Evolutionary conservation across 2,797 vertebrate species (phyloP).

Genomic region (Echeneis naucrates): DNA sequence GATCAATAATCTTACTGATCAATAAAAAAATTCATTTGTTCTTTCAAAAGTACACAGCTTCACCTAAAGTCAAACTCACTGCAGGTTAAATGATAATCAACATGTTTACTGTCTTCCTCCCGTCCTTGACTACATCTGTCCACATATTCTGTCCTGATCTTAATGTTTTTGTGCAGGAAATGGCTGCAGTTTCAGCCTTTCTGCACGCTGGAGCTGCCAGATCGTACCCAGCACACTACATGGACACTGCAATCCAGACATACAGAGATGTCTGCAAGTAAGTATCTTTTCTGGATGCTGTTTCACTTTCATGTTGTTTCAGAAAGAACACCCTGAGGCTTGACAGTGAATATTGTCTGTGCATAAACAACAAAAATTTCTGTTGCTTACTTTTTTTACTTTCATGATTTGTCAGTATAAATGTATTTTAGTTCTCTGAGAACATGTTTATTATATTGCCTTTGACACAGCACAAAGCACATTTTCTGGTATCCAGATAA

Average conservation of each 20-base stretch:
- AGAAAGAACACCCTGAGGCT: too few relatives aligned
- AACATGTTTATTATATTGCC: neutral
- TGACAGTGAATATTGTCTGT: neutral
- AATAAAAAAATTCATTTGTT: too few relatives aligned
- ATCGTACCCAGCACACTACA: conserved; percentile 97
- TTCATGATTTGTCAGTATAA: neutral
- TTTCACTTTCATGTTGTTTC: neutral
- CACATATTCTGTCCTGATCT: conserved; percentile 24
- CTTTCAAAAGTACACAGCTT: neutral
- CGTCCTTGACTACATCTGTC: neutral
- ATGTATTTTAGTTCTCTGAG: neutral
- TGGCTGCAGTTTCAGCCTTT: conserved; percentile 97
- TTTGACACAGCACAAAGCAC: neutral
- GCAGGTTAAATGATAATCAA: neutral
- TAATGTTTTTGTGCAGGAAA: conserved; percentile 86
- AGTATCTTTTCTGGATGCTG: conserved; percentile 40
- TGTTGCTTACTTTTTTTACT: neutral
- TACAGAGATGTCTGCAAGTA: conserved; percentile 98
- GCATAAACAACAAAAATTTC: neutral
- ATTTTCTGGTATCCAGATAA: neutral
- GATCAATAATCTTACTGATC: too few relatives aligned
- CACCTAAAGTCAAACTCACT: neutral
- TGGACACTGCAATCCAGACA: conserved; percentile 98
- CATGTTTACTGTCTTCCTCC: neutral
- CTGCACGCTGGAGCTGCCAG: conserved; percentile 93